Evolutionary conservation across 2,888 invertebrate species (phyloP).

Genomic region (Rhaphigaster nebulosa): DNA sequence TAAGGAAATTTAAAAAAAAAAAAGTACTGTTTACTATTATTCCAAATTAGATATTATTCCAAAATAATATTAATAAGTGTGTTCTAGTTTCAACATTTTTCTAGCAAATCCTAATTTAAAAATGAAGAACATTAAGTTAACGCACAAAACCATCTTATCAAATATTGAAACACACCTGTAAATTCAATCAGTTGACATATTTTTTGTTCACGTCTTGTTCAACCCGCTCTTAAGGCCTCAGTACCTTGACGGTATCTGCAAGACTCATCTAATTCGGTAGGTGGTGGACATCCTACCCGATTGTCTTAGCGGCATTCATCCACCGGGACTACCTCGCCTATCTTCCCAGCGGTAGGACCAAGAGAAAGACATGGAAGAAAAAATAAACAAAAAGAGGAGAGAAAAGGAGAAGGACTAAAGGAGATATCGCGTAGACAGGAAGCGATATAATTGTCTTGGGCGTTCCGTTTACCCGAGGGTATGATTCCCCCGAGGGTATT

Average conservation of each 20-base stretch:
- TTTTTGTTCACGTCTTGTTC: neutral
- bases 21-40: too few species aligned
- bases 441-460: conserved; percentile 53
- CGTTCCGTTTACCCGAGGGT: conserved; percentile 56
- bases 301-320: conserved; percentile 56
- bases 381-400: conserved; percentile 44
- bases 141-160: neutral
- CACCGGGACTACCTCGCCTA: conserved; percentile 39
- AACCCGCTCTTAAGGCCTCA: neutral
- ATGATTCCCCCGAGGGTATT: conserved; percentile 51
- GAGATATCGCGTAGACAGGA: conserved; percentile 58
- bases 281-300: conserved; percentile 54
- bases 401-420: conserved; percentile 55
- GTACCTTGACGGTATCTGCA: conserved; percentile 18
- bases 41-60: too few species aligned
- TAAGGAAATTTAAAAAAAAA: too few species aligned
- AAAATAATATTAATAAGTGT: too few species aligned
- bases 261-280: conserved; percentile 41
- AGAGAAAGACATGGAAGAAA: conserved; percentile 37
- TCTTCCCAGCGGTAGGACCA: conserved; percentile 35
- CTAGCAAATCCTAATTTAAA: too few species aligned
- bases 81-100: too few species aligned
- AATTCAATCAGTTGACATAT: neutral
- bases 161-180: neutral
- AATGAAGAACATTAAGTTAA: too few species aligned